These are phyloP conservation scores for Catocala fraxini DNA, from an alignment of 2,888 invertebrate genomes.

Conservation along the genomic window DNA sequence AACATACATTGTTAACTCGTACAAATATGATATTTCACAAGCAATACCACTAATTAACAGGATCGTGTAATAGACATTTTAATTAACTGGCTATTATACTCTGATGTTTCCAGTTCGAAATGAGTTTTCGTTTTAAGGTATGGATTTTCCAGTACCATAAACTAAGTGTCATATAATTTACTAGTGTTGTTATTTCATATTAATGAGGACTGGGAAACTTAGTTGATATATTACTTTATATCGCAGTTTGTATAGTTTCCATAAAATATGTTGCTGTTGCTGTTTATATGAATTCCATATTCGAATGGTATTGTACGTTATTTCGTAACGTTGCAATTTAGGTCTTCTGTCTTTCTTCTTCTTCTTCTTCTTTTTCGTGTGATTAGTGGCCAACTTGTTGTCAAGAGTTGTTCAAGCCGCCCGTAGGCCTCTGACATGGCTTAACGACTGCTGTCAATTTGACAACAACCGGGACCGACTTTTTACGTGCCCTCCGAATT, in stretches of 20 bases:
- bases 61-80: slow-evolving; percentile 40
- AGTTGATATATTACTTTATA: not conserved
- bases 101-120: slow-evolving; percentile 34
- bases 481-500: too few species aligned
- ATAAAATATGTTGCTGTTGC: too few species aligned
- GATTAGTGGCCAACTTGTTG: too few species aligned
- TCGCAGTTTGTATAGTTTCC: too few species aligned
- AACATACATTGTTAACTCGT: slow-evolving; percentile 5
- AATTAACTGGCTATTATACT: slow-evolving; percentile 38
- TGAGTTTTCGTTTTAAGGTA: slow-evolving; percentile 17
- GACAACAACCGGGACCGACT: too few species aligned
- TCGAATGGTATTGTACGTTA: too few species aligned
- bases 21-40: slow-evolving; percentile 14
- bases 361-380: too few species aligned
- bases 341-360: too few species aligned
- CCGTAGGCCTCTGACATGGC: too few species aligned
- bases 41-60: slow-evolving; percentile 31
- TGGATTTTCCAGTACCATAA: slow-evolving; percentile 30
- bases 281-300: too few species aligned
- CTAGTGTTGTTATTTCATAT: slow-evolving; percentile 16
- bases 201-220: slow-evolving; percentile 10
- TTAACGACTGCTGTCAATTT: too few species aligned
- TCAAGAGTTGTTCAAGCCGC: too few species aligned
- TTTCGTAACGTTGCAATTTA: not conserved
- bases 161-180: slow-evolving; percentile 17